A percentile compares a stretch with the other conserved stretches of the same genome.
Conservation (phyloP, 2,797 vertebrate species). For the Vultur gryphus region DNA sequence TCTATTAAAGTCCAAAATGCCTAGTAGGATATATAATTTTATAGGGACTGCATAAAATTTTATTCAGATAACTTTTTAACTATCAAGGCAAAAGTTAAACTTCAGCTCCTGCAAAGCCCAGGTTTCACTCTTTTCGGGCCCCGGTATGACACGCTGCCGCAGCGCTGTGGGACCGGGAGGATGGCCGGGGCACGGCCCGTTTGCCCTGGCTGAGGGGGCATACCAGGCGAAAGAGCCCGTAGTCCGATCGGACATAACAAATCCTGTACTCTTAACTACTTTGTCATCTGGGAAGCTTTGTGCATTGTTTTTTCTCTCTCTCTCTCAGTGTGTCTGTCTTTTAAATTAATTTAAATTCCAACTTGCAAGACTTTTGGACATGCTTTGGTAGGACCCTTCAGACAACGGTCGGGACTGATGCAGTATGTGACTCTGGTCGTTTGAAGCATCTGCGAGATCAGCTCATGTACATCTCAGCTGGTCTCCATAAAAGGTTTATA, state of each 20-base stretch:
- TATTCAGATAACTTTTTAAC: neutral
- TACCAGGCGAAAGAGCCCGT: accelerated
- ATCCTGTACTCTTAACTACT: neutral
- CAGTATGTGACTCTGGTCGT: neutral
- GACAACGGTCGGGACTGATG: neutral
- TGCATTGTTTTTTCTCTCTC: neutral
- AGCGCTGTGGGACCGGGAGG: neutral
- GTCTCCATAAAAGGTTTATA: neutral
- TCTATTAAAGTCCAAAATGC: neutral
- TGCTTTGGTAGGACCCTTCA: neutral
- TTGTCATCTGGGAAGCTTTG: accelerated
- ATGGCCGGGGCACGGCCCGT: too few relatives aligned
- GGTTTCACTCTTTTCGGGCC: accelerated
- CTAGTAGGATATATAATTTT: neutral
- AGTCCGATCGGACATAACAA: accelerated
- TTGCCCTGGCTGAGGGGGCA: neutral
- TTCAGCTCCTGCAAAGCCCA: neutral
- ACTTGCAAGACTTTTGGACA: neutral
- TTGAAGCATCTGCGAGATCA: neutral
- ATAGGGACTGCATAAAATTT: neutral
- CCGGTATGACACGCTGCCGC: too few relatives aligned
- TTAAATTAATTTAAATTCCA: neutral
- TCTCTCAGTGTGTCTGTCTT: accelerated
- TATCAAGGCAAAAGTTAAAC: neutral
- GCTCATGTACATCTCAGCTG: neutral